Evolutionary conservation across 2,113 vertebrate genomes (phyloP).

Genomic region (Rousettus leschenaultii): DNA sequence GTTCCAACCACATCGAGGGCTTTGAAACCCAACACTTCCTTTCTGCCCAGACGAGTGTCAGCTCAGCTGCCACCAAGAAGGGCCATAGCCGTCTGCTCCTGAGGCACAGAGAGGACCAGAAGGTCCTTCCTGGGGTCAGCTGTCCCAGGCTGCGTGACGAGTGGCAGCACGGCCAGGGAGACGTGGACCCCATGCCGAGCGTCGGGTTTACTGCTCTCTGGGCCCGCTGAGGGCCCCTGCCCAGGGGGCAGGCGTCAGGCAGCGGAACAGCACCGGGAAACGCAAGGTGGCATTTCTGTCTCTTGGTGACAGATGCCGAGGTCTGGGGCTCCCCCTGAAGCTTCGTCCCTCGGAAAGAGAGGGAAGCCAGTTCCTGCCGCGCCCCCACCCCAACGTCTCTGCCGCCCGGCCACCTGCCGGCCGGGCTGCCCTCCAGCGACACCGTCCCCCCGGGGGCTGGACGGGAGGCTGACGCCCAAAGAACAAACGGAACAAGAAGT

Average conservation of each 20-base stretch:
- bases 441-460: neutral
- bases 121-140: neutral
- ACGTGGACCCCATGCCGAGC: neutral
- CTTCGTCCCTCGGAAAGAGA: neutral
- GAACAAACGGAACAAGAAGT: neutral
- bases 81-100: neutral
- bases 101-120: neutral
- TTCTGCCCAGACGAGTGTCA: neutral
- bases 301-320: neutral
- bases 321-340: neutral
- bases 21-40: constrained; percentile 11
- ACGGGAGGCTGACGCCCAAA: neutral
- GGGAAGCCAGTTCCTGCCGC: fast-evolving
- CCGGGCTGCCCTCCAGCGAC: neutral
- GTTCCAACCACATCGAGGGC: neutral
- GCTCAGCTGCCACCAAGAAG: neutral
- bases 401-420: neutral
- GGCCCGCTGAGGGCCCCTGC: neutral
- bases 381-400: neutral
- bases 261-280: neutral
- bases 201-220: neutral
- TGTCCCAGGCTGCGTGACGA: too few species aligned
- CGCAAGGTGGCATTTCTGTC: neutral
- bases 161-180: neutral
- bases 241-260: neutral